Conservation (phyloP, 35 echinoderm and acorn worm genomes). For the Ophioderma brevispina region DNA sequence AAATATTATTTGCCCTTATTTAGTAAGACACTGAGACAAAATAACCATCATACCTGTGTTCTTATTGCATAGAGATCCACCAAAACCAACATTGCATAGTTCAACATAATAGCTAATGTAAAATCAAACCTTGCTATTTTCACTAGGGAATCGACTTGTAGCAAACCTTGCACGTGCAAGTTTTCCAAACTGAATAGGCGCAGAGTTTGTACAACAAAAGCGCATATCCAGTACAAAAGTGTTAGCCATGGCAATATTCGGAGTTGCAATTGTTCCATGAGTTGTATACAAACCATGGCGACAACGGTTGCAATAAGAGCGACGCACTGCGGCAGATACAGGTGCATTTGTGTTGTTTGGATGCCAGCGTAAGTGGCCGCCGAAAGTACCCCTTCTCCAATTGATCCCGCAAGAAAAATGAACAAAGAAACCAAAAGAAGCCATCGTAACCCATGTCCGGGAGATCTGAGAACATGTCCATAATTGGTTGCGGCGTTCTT, state of each 20-base stretch:
- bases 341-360: background rate
- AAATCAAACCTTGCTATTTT: slow-evolving; percentile 57
- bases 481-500: background rate
- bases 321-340: background rate
- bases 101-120: slow-evolving; percentile 21
- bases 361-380: background rate
- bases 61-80: slow-evolving; percentile 65
- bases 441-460: slow-evolving; percentile 3
- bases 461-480: background rate
- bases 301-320: slow-evolving; percentile 45
- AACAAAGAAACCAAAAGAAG: background rate
- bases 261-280: slow-evolving; percentile 68
- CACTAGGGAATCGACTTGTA: background rate
- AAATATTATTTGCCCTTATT: no score
- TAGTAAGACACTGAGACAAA: background rate
- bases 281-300: slow-evolving; percentile 54
- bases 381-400: background rate
- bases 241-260: slow-evolving; percentile 57
- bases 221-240: slow-evolving; percentile 64
- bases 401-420: background rate
- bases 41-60: slow-evolving; percentile 65
- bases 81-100: slow-evolving; percentile 63
- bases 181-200: slow-evolving; percentile 48
- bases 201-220: slow-evolving; percentile 33
- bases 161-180: background rate